phyloP scores from a whole-genome alignment of 2,888 invertebrate species.

The Pseudococcus viburni region DNA sequence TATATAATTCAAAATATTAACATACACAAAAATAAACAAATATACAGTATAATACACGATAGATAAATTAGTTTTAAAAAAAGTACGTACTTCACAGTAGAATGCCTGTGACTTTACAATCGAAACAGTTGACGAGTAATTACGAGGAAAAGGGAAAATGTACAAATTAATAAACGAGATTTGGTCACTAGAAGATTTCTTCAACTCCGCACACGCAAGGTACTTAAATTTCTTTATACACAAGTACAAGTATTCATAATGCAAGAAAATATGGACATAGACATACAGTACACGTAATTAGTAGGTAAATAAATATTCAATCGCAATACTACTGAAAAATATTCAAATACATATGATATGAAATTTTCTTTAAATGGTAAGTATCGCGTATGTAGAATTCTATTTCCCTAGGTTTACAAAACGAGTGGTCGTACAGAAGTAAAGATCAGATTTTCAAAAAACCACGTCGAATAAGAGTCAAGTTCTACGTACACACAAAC shows the following conservation, averaged over 20 bases:
- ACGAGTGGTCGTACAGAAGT: too few species aligned
- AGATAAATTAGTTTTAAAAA: conserved; percentile 30
- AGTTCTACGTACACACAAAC: too few species aligned
- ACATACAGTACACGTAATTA: neutral
- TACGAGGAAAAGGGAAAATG: neutral
- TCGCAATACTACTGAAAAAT: too few species aligned
- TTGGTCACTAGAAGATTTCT: conserved; percentile 11
- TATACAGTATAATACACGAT: conserved; percentile 57
- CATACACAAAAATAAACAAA: conserved; percentile 59
- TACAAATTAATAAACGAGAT: neutral
- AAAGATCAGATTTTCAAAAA: too few species aligned
- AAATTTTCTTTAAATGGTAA: neutral
- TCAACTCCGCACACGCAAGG: conserved; percentile 33
- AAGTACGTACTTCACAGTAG: conserved; percentile 29
- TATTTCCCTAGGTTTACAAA: too few species aligned
- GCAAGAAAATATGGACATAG: neutral
- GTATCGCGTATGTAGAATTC: too few species aligned
- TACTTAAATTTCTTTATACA: neutral
- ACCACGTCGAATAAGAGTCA: too few species aligned
- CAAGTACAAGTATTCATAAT: neutral
- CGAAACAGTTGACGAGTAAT: conserved; percentile 5
- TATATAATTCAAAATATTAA: conserved; percentile 59
- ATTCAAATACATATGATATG: neutral
- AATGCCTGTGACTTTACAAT: neutral
- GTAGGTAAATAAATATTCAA: neutral